Percentiles rank a stretch among this genome's conserved stretches.
Conservation (phyloP, 1,140 invertebrate genomes). For the Heterodera carotae region DNA sequence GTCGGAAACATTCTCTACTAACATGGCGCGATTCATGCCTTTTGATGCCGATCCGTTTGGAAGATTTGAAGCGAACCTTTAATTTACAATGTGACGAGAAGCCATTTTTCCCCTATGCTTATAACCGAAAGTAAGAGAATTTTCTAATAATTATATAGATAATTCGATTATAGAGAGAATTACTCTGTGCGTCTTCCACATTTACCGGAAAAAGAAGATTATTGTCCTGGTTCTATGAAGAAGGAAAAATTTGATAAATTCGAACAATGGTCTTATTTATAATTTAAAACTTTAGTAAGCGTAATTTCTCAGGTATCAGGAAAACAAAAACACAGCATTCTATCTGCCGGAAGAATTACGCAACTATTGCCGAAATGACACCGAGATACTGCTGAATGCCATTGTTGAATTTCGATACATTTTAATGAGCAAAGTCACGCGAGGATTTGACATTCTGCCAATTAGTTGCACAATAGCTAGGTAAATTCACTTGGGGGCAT, state of each 20-base stretch:
- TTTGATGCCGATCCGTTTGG: background rate
- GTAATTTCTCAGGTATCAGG: background rate
- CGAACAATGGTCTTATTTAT: background rate
- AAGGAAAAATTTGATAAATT: background rate
- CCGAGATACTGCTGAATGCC: background rate
- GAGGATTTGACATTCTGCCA: background rate
- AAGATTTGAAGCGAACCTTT: background rate
- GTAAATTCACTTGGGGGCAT: too few relatives aligned
- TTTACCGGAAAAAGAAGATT: background rate
- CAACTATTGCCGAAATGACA: conserved; percentile 7
- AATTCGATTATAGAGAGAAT: background rate
- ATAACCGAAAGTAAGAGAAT: background rate
- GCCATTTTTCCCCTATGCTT: background rate
- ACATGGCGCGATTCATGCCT: background rate
- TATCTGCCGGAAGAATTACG: background rate
- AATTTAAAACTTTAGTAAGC: background rate
- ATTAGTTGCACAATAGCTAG: conserved; percentile 7
- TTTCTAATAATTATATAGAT: too few relatives aligned
- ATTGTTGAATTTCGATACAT: background rate
- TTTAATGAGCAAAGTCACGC: background rate
- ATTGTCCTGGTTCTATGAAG: conserved; percentile 7
- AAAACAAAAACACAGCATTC: background rate
- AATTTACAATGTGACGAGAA: background rate
- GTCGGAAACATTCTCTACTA: background rate
- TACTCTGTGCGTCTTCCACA: background rate